Evolutionary conservation across 2,888 invertebrate genomes (phyloP).

Genomic region (Hyalella azteca): DNA sequence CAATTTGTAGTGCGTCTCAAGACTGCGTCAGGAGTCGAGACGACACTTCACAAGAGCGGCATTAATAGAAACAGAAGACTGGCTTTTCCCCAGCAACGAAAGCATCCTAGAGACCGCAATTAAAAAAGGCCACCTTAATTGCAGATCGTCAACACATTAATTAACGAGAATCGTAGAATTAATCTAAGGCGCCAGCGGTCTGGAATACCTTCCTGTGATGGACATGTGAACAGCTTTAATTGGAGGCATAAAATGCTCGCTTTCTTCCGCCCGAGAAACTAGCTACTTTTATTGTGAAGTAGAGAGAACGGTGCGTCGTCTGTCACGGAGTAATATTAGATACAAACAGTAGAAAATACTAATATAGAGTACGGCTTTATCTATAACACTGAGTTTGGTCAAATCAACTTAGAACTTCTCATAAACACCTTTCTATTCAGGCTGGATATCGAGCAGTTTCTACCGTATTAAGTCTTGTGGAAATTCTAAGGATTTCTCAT

Average conservation of each 20-base stretch:
- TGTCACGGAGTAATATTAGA: background rate
- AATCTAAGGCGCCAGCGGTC: slow-evolving; percentile 35
- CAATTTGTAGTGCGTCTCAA: too few relatives aligned
- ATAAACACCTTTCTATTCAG: too few relatives aligned
- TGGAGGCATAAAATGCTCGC: slow-evolving; percentile 28
- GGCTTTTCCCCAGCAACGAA: slow-evolving; percentile 42
- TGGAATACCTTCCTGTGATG: slow-evolving; percentile 33
- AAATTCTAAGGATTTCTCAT: too few relatives aligned
- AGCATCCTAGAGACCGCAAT: slow-evolving; percentile 48
- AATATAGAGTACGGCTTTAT: too few relatives aligned
- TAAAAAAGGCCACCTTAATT: slow-evolving; percentile 58
- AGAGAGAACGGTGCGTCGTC: background rate
- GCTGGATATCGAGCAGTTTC: too few relatives aligned
- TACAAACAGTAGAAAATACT: background rate
- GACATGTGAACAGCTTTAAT: slow-evolving; percentile 35
- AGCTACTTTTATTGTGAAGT: background rate
- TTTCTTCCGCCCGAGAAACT: background rate
- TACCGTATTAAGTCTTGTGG: too few relatives aligned
- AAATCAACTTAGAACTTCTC: too few relatives aligned
- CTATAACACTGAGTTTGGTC: too few relatives aligned
- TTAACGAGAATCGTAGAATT: slow-evolving; percentile 46
- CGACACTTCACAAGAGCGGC: slow-evolving; percentile 1
- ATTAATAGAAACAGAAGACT: slow-evolving; percentile 31
- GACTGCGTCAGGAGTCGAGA: too few relatives aligned
- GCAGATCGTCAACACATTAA: slow-evolving; percentile 59